phyloP scores from a whole-genome alignment of 2,113 vertebrate genomes.

The Gavia stellata region DNA sequence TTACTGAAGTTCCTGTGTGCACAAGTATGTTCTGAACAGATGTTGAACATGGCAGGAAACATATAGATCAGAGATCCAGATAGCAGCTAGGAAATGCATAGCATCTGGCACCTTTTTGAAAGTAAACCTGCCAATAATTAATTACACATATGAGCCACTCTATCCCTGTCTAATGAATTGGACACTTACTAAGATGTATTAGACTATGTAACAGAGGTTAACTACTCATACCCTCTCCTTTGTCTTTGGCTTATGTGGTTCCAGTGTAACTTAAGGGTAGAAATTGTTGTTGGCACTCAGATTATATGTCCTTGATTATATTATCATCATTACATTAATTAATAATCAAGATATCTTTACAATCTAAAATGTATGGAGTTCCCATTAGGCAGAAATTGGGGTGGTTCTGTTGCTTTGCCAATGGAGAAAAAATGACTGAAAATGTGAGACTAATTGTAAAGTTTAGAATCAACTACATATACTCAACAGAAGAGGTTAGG shows the following conservation, averaged over 20 bases:
- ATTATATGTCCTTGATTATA: not conserved
- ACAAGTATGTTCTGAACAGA: constrained; percentile 20
- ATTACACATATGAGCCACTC: constrained; percentile 24
- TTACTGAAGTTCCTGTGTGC: not conserved
- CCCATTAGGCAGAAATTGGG: not conserved
- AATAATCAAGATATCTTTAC: not conserved
- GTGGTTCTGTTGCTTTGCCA: not conserved
- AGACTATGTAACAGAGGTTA: constrained; percentile 25
- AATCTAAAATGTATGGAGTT: not conserved
- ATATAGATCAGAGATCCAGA: constrained; percentile 24
- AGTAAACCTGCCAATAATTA: constrained; percentile 60
- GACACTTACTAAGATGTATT: constrained; percentile 48
- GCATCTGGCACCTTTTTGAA: constrained; percentile 50
- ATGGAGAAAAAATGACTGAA: not conserved
- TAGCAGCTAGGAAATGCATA: constrained; percentile 22
- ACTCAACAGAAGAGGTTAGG: not conserved
- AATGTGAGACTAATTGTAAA: not conserved
- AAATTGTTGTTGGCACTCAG: not conserved
- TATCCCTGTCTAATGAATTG: constrained; percentile 19
- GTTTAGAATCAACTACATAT: not conserved
- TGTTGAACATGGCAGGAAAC: constrained; percentile 40
- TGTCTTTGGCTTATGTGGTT: constrained; percentile 37
- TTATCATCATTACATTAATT: not conserved
- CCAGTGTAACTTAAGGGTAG: not conserved
- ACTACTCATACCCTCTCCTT: constrained; percentile 5